Conservation (phyloP, 2,797 vertebrate genomes). For the Chromobotia macracanthus region DNA sequence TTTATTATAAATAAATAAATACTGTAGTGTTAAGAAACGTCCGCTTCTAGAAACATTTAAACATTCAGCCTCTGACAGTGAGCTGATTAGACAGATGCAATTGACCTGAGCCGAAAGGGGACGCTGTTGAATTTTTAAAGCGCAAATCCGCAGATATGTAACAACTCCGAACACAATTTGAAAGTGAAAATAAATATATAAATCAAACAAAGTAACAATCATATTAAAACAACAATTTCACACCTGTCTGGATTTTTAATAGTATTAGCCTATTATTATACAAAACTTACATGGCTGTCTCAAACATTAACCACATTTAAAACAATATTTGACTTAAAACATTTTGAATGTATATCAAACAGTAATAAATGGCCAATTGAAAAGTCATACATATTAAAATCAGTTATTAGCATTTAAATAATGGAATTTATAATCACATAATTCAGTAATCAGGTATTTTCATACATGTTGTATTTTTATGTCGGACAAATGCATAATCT, state of each 20-base stretch:
- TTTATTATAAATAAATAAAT: background rate
- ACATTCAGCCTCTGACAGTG: background rate
- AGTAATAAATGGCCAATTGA: too few relatives aligned
- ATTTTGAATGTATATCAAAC: too few relatives aligned
- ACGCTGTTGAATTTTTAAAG: constrained; percentile 90
- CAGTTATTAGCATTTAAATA: background rate
- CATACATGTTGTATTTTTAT: background rate
- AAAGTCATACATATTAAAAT: background rate
- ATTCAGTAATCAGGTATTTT: too few relatives aligned
- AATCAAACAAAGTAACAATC: constrained; percentile 10
- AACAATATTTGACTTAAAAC: too few relatives aligned
- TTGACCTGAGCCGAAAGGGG: constrained; percentile 83
- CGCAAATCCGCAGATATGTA: background rate
- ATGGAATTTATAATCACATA: background rate
- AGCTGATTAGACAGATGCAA: background rate
- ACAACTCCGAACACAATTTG: constrained; percentile 34
- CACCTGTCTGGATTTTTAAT: background rate
- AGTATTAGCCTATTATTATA: background rate
- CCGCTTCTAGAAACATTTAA: background rate
- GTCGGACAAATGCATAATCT: background rate
- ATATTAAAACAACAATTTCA: constrained; percentile 14
- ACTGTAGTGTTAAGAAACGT: background rate
- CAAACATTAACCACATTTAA: too few relatives aligned
- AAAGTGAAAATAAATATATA: background rate
- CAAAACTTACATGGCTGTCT: too few relatives aligned